Conservation (phyloP, 2,113 vertebrate species). For the Tachuris rubrigastra region DNA sequence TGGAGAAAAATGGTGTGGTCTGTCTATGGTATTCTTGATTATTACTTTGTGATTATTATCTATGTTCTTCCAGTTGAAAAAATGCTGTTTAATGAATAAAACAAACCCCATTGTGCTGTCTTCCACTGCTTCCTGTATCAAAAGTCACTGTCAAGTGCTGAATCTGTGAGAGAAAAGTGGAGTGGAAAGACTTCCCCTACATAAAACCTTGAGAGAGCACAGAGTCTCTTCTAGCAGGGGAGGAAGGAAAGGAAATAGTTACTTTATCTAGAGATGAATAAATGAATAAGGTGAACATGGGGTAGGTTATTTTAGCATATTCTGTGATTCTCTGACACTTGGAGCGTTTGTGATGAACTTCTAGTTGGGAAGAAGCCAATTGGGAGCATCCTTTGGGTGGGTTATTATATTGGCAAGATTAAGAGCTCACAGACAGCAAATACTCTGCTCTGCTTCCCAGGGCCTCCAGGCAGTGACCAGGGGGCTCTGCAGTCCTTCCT, state of each 20-base stretch:
- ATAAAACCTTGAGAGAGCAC: fast-evolving
- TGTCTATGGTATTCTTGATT: neutral
- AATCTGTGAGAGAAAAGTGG: neutral
- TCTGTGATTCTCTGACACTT: neutral
- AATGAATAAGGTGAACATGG: neutral
- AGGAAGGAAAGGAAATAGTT: neutral
- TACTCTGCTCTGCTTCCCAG: neutral
- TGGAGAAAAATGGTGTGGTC: neutral
- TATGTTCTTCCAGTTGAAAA: neutral
- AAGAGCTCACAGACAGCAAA: neutral
- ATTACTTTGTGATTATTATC: neutral
- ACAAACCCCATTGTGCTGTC: fast-evolving
- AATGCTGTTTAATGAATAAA: neutral
- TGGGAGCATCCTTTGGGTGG: neutral
- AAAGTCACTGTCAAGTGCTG: neutral
- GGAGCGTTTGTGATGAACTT: neutral
- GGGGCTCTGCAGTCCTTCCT: neutral
- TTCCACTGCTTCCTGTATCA: neutral
- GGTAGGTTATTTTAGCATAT: neutral
- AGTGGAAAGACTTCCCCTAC: neutral
- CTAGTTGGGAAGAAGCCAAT: neutral
- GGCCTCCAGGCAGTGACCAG: too few species aligned
- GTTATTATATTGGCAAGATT: neutral
- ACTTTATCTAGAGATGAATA: neutral
- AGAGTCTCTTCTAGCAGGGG: neutral